phyloP scores from a whole-genome alignment of 2,888 invertebrate genomes.

The Pristionchus japonicus region DNA sequence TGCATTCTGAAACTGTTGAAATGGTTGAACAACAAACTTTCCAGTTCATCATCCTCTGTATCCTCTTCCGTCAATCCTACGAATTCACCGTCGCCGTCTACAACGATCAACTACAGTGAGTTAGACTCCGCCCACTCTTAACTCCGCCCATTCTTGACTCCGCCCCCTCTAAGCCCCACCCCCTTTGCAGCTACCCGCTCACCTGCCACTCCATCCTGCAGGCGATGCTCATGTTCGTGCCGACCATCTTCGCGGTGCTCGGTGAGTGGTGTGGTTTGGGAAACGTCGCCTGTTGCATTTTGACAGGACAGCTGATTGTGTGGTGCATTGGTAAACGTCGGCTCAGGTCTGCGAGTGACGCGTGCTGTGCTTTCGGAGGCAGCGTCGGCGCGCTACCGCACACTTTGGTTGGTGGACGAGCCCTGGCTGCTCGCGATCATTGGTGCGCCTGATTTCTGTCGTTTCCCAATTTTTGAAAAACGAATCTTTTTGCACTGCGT shows the following conservation, averaged over 20 bases:
- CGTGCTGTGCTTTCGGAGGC: not conserved
- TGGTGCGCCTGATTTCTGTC: not conserved
- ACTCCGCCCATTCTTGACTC: too few relatives aligned
- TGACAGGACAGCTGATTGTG: not conserved
- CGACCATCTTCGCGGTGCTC: not conserved
- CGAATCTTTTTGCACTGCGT: not conserved
- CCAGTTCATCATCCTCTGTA: not conserved
- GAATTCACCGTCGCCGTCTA: not conserved
- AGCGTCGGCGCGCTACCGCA: not conserved
- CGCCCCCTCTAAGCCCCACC: too few relatives aligned
- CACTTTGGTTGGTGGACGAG: not conserved
- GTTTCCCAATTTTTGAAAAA: not conserved
- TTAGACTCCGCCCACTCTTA: not conserved
- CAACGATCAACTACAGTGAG: not conserved
- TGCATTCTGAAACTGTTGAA: not conserved
- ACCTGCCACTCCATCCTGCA: not conserved
- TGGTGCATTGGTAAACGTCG: not conserved
- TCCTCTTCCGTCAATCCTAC: not conserved
- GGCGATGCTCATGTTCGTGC: not conserved
- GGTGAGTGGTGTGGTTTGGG: not conserved
- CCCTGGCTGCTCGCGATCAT: slow-evolving; percentile 4
- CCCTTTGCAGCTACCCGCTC: not conserved
- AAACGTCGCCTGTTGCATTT: slow-evolving; percentile 21
- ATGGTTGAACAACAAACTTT: not conserved
- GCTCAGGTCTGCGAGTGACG: not conserved